Percentiles rank a stretch among this genome's conserved stretches.
phyloP scores from a whole-genome alignment of 2,797 vertebrate species.

The Choloepus didactylus region DNA sequence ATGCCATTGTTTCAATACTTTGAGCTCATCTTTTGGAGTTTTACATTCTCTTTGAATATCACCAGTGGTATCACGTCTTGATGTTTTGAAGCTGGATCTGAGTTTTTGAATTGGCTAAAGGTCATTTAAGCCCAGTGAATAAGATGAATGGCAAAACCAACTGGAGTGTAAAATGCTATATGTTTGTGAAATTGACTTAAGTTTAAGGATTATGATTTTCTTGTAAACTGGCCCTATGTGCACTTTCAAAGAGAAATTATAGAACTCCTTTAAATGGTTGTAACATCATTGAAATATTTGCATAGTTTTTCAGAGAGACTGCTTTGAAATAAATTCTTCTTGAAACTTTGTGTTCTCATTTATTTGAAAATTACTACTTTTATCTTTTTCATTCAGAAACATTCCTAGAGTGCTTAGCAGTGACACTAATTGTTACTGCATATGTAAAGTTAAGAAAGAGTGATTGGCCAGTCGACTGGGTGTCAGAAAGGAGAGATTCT shows the following conservation, averaged over 20 bases:
- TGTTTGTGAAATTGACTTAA: background rate
- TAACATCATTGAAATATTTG: conserved; percentile 44
- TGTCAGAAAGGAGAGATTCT: background rate
- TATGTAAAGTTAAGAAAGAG: background rate
- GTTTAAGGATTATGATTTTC: conserved; percentile 17
- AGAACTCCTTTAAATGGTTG: conserved; percentile 49
- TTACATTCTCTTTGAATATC: conserved; percentile 39
- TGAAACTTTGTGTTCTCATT: conserved; percentile 50
- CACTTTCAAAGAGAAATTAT: conserved; percentile 23
- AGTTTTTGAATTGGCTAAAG: conserved; percentile 54
- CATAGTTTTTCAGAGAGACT: conserved; percentile 47
- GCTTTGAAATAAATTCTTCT: conserved; percentile 42
- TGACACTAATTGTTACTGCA: background rate
- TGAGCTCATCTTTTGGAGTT: background rate
- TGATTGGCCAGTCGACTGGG: background rate
- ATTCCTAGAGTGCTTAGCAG: background rate
- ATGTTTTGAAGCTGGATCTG: conserved; percentile 52
- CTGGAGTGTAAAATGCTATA: conserved; percentile 3
- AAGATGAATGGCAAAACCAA: conserved; percentile 46
- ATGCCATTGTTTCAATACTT: background rate
- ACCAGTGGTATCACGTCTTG: background rate
- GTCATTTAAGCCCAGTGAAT: conserved; percentile 55
- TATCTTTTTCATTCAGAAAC: conserved; percentile 38
- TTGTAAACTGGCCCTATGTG: background rate
- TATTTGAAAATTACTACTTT: conserved; percentile 18